Evolutionary conservation across 2,113 vertebrate species (phyloP).

Genomic region (Corythoichthys intestinalis): DNA sequence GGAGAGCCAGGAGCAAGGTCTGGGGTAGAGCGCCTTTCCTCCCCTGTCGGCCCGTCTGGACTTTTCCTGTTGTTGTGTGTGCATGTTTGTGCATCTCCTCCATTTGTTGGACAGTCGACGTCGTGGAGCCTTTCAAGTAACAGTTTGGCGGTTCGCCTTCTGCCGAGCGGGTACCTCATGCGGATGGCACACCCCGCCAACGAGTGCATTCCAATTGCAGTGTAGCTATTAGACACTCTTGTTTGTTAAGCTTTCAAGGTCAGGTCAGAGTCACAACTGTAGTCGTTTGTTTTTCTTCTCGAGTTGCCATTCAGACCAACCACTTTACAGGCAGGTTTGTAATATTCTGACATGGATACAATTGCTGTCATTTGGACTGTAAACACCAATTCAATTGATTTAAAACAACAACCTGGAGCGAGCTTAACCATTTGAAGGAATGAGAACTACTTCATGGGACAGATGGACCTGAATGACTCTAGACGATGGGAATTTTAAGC

Average conservation of each 20-base stretch:
- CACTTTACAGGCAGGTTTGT: too few species aligned
- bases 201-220: constrained; percentile 22
- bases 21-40: constrained; percentile 47
- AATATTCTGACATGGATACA: too few species aligned
- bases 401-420: too few species aligned
- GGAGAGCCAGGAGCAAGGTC: constrained; percentile 67
- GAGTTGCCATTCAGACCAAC: not conserved
- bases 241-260: not conserved
- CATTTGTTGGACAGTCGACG: constrained; percentile 23
- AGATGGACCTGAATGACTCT: too few species aligned
- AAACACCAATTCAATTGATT: too few species aligned
- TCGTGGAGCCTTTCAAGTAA: constrained; percentile 26
- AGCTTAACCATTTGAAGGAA: too few species aligned
- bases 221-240: not conserved
- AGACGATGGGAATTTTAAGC: too few species aligned
- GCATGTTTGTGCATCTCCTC: constrained; percentile 36
- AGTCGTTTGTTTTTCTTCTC: not conserved
- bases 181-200: constrained; percentile 31
- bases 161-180: constrained; percentile 19
- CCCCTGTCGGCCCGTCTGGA: not conserved
- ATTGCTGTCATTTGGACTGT: too few species aligned
- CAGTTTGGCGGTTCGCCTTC: not conserved
- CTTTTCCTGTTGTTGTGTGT: constrained; percentile 35
- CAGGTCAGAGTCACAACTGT: not conserved
- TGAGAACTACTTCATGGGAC: too few species aligned